These are phyloP conservation scores for Spodoptera picta DNA, from an alignment of 2,888 invertebrate species.

Conservation along the genomic window DNA sequence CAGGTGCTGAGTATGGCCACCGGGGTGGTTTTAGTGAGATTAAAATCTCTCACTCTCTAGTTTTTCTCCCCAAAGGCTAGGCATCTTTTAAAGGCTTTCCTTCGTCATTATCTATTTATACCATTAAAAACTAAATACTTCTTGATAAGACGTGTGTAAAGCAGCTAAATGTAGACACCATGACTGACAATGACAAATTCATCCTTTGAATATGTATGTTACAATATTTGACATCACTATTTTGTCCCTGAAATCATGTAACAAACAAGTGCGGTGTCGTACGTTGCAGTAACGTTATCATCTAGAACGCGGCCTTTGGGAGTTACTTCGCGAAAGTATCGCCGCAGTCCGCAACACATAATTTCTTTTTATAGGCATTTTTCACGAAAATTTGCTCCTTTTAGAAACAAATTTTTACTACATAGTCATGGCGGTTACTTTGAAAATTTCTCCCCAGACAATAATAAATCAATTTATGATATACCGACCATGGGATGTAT, in stretches of 20 bases:
- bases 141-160: no score
- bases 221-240: conserved; percentile 6
- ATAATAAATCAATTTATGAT: no score
- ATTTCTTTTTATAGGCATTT: conserved; percentile 5
- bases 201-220: neutral
- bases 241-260: conserved; percentile 28
- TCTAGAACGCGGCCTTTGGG: conserved; percentile 27
- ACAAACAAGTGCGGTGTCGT: conserved; percentile 22
- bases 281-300: conserved; percentile 31
- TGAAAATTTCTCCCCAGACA: conserved; percentile 2
- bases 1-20: no score
- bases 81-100: no score
- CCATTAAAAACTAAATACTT: no score
- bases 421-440: conserved; percentile 9
- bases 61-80: no score
- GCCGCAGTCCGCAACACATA: conserved; percentile 10
- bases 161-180: no score
- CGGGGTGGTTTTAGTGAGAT: no score
- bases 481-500: no score
- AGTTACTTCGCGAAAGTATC: conserved; percentile 14
- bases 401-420: conserved; percentile 4
- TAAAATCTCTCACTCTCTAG: no score
- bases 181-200: no score
- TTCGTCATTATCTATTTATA: no score
- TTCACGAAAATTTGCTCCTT: conserved; percentile 3